Base-by-base conservation (phyloP, 2,888 invertebrate genomes). In the Pseudococcus jackbeardsleyi region DNA sequence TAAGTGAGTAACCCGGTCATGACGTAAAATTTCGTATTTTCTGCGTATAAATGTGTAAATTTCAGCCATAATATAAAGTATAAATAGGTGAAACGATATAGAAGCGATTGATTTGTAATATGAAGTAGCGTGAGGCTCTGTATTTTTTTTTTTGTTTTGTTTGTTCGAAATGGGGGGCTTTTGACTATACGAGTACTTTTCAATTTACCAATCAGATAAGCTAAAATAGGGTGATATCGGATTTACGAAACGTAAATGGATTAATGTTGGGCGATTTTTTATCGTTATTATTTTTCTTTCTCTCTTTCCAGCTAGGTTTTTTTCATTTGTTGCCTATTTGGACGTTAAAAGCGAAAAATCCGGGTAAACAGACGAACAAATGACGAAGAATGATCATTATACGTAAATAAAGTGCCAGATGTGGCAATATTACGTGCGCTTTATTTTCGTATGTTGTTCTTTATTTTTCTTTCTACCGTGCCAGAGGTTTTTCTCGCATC, bases 171-270 rank as follows among this genome's bases (percentile, higher is more conserved):
- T 17, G 33, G 72, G 72, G 68, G 72, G 33, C 72, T 72, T 72
- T 72, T 72, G 72, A 72, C 72, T 12, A 33, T 72, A 64, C 64
- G 64, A 72, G 72, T 72, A 72, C 33, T 72, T 72, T 72, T 72
- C 72, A 72, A 72, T 72, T 72, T 72, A 72, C 33, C 33, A 72
- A 72, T 72, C 72, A 33, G 72, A 72, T 72, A 72, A 33, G 33
- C 72, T 72, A 72, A 72, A 72, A 72, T 72, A 8, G 72, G 72
- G 72, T 72, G 72, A 72, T 68, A 68, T 72, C 72, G 72, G 72
- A 72, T 72, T 72, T 72, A 72, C 72, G 26, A 72, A 33, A 33
- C 17, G 33, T 72, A 72, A 72, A 72, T 72, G 72, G 72, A 72
- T 72, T 72, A 72, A 72, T 72, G 72, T 72, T 72, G 17, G 72